These are phyloP conservation scores for Pollicipes pollicipes DNA, from an alignment of 1,140 invertebrate species.

Conservation along the genomic window DNA sequence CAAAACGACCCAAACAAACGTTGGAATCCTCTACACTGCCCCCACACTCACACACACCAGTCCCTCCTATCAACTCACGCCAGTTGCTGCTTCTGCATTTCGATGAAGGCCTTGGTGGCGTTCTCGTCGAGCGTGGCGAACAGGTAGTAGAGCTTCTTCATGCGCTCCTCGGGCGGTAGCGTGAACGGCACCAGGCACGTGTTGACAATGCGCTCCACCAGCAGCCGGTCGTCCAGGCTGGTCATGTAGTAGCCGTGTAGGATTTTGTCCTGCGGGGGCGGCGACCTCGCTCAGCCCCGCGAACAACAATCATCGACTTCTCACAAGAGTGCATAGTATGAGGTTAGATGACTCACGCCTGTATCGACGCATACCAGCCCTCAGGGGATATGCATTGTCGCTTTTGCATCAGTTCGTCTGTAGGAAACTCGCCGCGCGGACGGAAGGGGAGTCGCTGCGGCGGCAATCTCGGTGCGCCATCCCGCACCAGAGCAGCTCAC, in stretches of 20 bases:
- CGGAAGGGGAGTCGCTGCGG: no score
- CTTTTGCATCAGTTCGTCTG: no score
- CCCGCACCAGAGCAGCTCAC: no score
- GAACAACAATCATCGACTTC: no score
- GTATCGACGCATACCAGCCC: no score
- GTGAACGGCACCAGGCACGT: conserved; percentile 90
- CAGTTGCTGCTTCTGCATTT: conserved; percentile 81
- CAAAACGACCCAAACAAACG: conserved; percentile 9
- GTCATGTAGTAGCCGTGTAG: conserved; percentile 79
- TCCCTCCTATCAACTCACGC: conserved; percentile 22
- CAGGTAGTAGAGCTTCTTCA: conserved; percentile 86
- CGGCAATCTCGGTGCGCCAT: no score
- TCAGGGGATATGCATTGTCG: no score
- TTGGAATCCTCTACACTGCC: neutral
- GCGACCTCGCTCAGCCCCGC: no score
- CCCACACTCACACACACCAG: neutral
- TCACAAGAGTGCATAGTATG: no score
- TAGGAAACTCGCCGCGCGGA: no score
- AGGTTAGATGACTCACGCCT: no score
- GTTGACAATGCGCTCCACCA: conserved; percentile 87
- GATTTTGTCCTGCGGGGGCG: conserved; percentile 53
- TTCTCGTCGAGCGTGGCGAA: conserved; percentile 85
- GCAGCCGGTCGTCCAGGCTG: conserved; percentile 52
- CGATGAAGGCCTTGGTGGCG: conserved; percentile 86
- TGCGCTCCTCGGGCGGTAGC: conserved; percentile 60